A percentile compares a stretch with the other conserved stretches of the same genome.
These are phyloP conservation scores for Sebastes taczanowskii DNA, from an alignment of 2,797 vertebrate genomes.

Conservation along the genomic window DNA sequence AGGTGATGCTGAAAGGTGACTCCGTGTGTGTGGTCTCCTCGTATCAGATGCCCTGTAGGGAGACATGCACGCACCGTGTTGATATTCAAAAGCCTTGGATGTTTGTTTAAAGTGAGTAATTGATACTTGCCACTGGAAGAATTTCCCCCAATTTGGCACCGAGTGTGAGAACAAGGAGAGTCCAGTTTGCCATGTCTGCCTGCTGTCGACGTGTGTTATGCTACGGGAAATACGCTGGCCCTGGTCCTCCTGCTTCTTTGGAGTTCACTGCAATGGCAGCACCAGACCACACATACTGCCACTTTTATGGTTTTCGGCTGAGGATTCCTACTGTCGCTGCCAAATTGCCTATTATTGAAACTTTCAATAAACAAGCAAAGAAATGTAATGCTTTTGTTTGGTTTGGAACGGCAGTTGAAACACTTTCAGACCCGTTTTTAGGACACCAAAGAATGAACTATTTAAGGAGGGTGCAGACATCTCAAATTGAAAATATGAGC, in stretches of 20 bases:
- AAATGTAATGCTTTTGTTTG: slow-evolving; percentile 69
- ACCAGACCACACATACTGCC: slow-evolving; percentile 89
- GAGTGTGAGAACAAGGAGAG: slow-evolving; percentile 79
- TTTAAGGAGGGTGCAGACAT: slow-evolving; percentile 50
- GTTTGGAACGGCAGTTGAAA: slow-evolving; percentile 56
- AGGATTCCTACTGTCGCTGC: slow-evolving; percentile 66
- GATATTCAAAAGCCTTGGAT: slow-evolving; percentile 72
- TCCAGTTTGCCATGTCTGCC: slow-evolving; percentile 79
- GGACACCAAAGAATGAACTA: slow-evolving; percentile 57
- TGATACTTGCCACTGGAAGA: slow-evolving; percentile 81
- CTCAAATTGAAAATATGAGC: slow-evolving; percentile 60
- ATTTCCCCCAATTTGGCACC: slow-evolving; percentile 74
- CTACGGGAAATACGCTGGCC: slow-evolving; percentile 72
- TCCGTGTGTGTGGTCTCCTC: slow-evolving; percentile 75
- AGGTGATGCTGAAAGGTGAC: slow-evolving; percentile 67
- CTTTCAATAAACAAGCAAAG: slow-evolving; percentile 74
- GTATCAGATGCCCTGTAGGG: slow-evolving; percentile 68
- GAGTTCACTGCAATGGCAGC: slow-evolving; percentile 73
- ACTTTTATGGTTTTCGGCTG: slow-evolving; percentile 69
- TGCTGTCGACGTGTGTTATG: slow-evolving; percentile 74
- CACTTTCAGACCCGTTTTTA: slow-evolving; percentile 49
- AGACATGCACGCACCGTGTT: slow-evolving; percentile 64
- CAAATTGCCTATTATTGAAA: slow-evolving; percentile 75
- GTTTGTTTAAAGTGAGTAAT: slow-evolving; percentile 81
- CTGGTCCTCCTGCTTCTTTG: slow-evolving; percentile 51